Conservation (phyloP, 2,797 vertebrate species). For the Aplochiton taeniatus region DNA sequence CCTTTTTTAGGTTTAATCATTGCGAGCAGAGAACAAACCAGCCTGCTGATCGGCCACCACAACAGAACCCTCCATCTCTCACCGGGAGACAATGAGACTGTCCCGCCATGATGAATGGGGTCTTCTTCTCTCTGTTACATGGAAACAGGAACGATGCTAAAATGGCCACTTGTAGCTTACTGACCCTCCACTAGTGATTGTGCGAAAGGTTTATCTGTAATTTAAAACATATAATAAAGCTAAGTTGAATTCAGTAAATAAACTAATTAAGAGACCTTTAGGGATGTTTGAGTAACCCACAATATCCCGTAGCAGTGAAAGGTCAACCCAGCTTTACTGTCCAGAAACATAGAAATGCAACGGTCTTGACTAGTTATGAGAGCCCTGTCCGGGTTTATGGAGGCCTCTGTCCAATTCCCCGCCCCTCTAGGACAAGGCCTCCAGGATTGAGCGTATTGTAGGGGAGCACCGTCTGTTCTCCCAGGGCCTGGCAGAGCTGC, state of each 20-base stretch:
- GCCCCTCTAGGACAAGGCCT: conserved; percentile 86
- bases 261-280: background rate
- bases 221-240: too few relatives aligned
- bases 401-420: conserved; percentile 27
- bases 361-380: background rate
- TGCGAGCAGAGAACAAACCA: conserved; percentile 36
- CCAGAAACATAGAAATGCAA: too few relatives aligned
- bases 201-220: too few relatives aligned
- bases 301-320: background rate
- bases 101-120: conserved; percentile 58
- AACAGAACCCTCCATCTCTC: too few relatives aligned
- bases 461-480: conserved; percentile 92
- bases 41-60: too few relatives aligned
- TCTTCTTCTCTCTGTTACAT: conserved; percentile 53
- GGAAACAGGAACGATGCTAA: conserved; percentile 48
- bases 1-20: conserved; percentile 70
- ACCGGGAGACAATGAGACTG: conserved; percentile 49
- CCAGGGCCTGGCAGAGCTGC: conserved; percentile 88
- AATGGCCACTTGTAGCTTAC: conserved; percentile 41
- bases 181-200: too few relatives aligned
- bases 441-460: conserved; percentile 88
- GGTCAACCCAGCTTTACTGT: background rate
- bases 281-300: too few relatives aligned
- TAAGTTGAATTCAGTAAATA: background rate
- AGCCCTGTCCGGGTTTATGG: conserved; percentile 28